Percentiles rank a stretch among this genome's conserved stretches.
Evolutionary conservation across 2,113 vertebrate species (phyloP).

Genomic region (Hypanus sabinus): DNA sequence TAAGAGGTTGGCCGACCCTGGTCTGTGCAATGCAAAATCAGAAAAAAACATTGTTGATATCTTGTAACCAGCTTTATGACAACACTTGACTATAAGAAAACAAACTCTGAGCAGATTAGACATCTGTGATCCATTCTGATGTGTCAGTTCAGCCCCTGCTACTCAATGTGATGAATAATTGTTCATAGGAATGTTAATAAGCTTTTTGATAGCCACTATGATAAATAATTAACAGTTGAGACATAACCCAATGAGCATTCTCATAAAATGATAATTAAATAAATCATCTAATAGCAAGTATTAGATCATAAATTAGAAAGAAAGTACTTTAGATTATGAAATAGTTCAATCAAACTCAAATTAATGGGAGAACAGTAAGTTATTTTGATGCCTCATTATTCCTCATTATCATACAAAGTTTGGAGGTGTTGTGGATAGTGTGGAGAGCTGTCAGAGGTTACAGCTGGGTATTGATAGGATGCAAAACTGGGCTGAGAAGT

Average conservation of each 20-base stretch:
- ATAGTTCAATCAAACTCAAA: background rate
- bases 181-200: constrained; percentile 78
- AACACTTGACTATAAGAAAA: constrained; percentile 40
- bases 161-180: constrained; percentile 80
- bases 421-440: too few species aligned
- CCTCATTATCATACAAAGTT: too few species aligned
- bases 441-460: too few species aligned
- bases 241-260: constrained; percentile 63
- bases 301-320: background rate
- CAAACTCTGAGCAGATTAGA: background rate
- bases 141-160: constrained; percentile 62
- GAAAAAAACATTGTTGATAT: background rate
- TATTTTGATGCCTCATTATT: background rate
- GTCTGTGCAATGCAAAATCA: background rate
- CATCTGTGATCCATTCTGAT: constrained; percentile 57
- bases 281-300: background rate
- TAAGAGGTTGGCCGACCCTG: too few species aligned
- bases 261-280: constrained; percentile 5
- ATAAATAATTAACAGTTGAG: constrained; percentile 61
- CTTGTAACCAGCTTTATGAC: background rate
- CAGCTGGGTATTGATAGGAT: too few species aligned
- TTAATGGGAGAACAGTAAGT: background rate
- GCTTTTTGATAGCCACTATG: constrained; percentile 71
- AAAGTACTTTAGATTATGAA: background rate
- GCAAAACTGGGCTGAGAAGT: too few species aligned